These are phyloP conservation scores for Orius insidiosus DNA, from an alignment of 1,140 invertebrate genomes.

Conservation along the genomic window DNA sequence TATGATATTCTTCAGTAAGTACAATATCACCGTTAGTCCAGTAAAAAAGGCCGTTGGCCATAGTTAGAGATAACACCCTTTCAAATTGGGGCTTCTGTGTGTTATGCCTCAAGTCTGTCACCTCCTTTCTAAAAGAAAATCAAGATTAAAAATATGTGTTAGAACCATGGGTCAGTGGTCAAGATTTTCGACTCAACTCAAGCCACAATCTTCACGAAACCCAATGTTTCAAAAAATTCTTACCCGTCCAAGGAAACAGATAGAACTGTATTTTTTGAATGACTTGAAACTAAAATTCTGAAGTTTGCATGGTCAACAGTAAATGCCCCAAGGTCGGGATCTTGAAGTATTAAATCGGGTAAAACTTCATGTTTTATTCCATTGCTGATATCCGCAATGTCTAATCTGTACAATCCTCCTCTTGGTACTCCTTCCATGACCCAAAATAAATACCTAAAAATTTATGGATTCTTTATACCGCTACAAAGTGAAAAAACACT, in stretches of 20 bases:
- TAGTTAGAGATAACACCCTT: constrained; percentile 56
- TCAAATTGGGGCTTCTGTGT: constrained; percentile 57
- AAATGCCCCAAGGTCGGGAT: constrained; percentile 46
- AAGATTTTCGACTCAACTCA: constrained; percentile 2
- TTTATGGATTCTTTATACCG: background rate
- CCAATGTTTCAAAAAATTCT: constrained; percentile 17
- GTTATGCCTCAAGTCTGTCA: constrained; percentile 51
- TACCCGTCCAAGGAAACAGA: constrained; percentile 66
- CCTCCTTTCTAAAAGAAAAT: constrained; percentile 37
- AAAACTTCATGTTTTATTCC: constrained; percentile 39
- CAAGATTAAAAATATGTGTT: background rate
- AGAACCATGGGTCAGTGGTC: background rate
- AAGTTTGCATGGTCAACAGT: constrained; percentile 66
- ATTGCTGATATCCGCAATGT: constrained; percentile 53
- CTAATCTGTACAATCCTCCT: constrained; percentile 57
- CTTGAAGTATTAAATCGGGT: constrained; percentile 37
- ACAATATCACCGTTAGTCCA: constrained; percentile 63
- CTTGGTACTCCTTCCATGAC: constrained; percentile 32
- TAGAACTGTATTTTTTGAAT: constrained; percentile 54
- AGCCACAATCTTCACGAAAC: background rate
- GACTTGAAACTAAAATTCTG: constrained; percentile 54
- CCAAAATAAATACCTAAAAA: constrained; percentile 66
- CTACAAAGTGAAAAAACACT: constrained; percentile 19
- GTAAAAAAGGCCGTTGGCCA: constrained; percentile 57
- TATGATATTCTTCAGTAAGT: constrained; percentile 53